phyloP scores from a whole-genome alignment of 2,888 invertebrate genomes.

The Mythimna impura region DNA sequence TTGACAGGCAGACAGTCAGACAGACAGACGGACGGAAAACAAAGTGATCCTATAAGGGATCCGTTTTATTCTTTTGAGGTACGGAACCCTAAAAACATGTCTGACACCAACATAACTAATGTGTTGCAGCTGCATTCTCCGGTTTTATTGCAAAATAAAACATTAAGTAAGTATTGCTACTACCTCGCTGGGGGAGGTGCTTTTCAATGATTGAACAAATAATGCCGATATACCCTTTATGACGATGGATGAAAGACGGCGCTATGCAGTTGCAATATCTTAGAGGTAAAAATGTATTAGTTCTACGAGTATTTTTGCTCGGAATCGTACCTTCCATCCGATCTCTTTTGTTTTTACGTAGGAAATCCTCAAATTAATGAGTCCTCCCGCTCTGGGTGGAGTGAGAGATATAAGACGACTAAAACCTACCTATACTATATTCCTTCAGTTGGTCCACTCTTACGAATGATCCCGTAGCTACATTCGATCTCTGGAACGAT shows the following conservation, averaged over 20 bases:
- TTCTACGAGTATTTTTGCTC: no score
- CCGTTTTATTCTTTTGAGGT: no score
- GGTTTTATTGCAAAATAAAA: constrained; percentile 85
- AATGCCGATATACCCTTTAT: constrained; percentile 16
- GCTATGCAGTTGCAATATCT: neutral
- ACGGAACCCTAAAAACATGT: constrained; percentile 27
- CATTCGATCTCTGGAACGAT: neutral
- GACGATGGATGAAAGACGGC: neutral
- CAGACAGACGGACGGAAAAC: no score
- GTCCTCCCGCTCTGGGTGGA: no score
- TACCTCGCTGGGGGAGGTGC: constrained; percentile 65
- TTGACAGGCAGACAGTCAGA: no score
- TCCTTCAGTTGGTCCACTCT: no score
- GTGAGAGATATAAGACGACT: no score
- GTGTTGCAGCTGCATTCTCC: constrained; percentile 82
- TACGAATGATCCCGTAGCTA: no score
- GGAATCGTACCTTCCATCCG: neutral
- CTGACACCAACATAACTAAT: constrained; percentile 75
- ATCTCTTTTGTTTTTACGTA: neutral
- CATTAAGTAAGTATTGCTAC: constrained; percentile 73
- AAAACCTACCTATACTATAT: no score
- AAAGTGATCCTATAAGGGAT: no score
- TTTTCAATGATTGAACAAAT: constrained; percentile 74
- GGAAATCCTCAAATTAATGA: no score
- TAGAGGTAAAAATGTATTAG: neutral